These are phyloP conservation scores for Sinonovacula constricta DNA, from an alignment of 1,140 invertebrate species.

Conservation along the genomic window DNA sequence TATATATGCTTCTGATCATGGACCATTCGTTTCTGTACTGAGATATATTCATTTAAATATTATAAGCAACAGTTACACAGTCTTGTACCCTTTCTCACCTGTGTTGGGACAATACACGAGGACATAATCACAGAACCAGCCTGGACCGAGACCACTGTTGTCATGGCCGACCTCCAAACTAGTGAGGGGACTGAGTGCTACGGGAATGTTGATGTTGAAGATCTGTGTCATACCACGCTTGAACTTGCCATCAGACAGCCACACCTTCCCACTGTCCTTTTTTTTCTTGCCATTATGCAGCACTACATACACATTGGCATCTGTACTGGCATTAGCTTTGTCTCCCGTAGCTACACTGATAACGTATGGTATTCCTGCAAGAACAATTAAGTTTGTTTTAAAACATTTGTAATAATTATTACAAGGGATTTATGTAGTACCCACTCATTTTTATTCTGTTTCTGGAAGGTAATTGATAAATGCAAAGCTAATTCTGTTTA, in stretches of 20 bases:
- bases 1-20: too few relatives aligned
- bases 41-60: too few relatives aligned
- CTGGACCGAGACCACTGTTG: slow-evolving; percentile 72
- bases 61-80: too few relatives aligned
- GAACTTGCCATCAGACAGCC: slow-evolving; percentile 76
- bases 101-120: slow-evolving; percentile 73
- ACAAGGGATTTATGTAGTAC: too few relatives aligned
- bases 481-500: too few relatives aligned
- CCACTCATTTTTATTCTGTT: too few relatives aligned
- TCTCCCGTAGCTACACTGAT: slow-evolving; percentile 77
- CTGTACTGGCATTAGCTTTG: slow-evolving; percentile 73
- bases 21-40: too few relatives aligned
- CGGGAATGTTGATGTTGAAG: slow-evolving; percentile 74
- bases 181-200: slow-evolving; percentile 75
- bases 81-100: too few relatives aligned
- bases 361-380: slow-evolving; percentile 74
- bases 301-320: slow-evolving; percentile 75
- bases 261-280: slow-evolving; percentile 76
- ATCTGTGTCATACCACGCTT: slow-evolving; percentile 73
- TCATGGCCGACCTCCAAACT: slow-evolving; percentile 78
- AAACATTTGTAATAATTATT: too few relatives aligned
- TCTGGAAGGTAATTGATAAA: too few relatives aligned
- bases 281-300: slow-evolving; percentile 73
- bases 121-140: slow-evolving; percentile 76
- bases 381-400: too few relatives aligned